Conservation (phyloP, 2,113 vertebrate species). For the Nicator chloris region DNA sequence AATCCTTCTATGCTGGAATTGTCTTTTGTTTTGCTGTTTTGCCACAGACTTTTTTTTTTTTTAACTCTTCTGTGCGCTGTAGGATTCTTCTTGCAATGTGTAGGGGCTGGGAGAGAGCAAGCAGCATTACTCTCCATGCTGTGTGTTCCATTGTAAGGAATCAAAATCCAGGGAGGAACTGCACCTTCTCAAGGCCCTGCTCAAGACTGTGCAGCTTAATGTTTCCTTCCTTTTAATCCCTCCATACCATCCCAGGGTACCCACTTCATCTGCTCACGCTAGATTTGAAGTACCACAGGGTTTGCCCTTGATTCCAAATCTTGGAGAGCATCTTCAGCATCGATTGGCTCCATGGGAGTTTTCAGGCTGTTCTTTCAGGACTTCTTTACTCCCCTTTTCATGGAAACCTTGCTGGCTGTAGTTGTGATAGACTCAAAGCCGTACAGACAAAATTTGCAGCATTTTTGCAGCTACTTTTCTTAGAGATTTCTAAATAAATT, state of each 20-base stretch:
- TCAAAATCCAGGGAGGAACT: background rate
- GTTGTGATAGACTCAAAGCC: background rate
- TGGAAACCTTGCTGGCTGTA: background rate
- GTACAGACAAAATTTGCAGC: background rate
- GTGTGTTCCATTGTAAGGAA: background rate
- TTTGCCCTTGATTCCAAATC: background rate
- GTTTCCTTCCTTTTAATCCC: background rate
- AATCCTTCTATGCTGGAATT: background rate
- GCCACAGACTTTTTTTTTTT: background rate
- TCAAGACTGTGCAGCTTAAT: background rate
- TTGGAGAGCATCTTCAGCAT: background rate
- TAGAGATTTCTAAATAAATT: background rate
- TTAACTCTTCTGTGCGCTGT: rapidly evolving
- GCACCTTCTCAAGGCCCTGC: background rate
- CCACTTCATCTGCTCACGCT: background rate
- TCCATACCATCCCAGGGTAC: background rate
- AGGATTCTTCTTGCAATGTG: background rate
- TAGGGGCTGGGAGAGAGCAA: background rate
- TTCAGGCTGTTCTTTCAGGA: background rate
- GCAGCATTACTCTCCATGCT: background rate
- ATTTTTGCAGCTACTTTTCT: background rate
- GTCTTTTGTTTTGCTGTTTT: background rate
- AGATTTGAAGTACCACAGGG: background rate
- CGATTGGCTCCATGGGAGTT: background rate
- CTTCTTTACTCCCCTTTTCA: background rate